Base-by-base conservation (phyloP, 2,113 vertebrate species). In the Microcebus jonahi region DNA sequence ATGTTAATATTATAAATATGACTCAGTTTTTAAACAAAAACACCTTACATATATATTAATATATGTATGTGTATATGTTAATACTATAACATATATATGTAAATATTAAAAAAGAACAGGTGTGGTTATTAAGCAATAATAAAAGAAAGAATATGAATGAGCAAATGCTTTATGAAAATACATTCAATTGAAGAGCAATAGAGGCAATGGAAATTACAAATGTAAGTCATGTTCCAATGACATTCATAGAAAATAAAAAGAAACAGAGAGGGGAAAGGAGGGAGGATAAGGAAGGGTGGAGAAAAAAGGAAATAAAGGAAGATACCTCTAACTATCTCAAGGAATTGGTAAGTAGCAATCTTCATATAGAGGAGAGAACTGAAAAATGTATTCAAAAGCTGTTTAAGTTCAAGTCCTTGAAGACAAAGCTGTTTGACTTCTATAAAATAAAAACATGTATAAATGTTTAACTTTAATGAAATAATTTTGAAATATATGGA, bases 281-380 rank as follows among this genome's bases (percentile, higher is more conserved):
- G 18, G 6, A 8, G 17, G 36, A 25, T 6, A 8, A 48, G 2
- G 2, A 27, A 14, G 8, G 5, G 8, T 5, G 1, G 3, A 53
- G 9, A 20, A 71, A 39, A 8, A 85, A 65, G 12, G 21, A 36
- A 68, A 36, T 14, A 31, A 57, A 68, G 11, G 39, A 39, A 4
- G 27, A 80, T 39, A 9, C 0, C 5, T 81, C 11, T 8, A 21
- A 6, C 29, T 79, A n/a, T 31, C 23, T 48, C n/a, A 42, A 48
- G 23, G 25, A 67, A 6, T 68, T 67, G 31, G 23, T 73, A 39
- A 13, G 29, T 5, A 59, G 1, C 18, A 42, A 42, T 27, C 18
- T 73, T 68, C 61, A 25, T 48, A 57, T 53, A 55, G 20, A 31
- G n/a, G 29, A 59, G 50, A 39, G 17, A 90, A 34, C 2, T 45